Conservation (phyloP, 92 coral and sea anemone genomes). For the Pocillopora grandis region DNA sequence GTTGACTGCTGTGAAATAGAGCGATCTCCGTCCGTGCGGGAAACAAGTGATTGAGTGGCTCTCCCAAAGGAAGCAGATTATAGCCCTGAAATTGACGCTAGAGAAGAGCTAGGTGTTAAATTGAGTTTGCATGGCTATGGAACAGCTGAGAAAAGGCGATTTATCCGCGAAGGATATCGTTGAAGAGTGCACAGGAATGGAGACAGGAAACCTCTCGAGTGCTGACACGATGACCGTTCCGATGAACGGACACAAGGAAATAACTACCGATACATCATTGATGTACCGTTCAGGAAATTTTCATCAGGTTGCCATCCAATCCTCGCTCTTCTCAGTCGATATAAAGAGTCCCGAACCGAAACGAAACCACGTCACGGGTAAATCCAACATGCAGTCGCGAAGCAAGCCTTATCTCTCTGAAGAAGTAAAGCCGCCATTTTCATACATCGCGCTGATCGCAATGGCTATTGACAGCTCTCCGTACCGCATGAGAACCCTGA, state of each 20-base stretch:
- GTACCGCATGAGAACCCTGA: slow-evolving; percentile 90
- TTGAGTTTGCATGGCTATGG: slow-evolving; percentile 18
- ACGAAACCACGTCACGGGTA: slow-evolving; percentile 18
- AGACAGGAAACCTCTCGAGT: slow-evolving; percentile 40
- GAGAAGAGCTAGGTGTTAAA: slow-evolving; percentile 14
- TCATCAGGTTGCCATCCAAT: slow-evolving; percentile 41
- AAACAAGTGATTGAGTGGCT: slow-evolving; percentile 13
- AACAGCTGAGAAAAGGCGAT: slow-evolving; percentile 16
- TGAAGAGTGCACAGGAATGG: slow-evolving; percentile 31
- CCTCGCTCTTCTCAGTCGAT: slow-evolving; percentile 43
- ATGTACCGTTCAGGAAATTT: slow-evolving; percentile 38
- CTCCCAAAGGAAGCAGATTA: slow-evolving; percentile 2
- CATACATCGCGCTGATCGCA: slow-evolving; percentile 94
- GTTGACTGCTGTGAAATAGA: not conserved
- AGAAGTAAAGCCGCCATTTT: slow-evolving; percentile 96
- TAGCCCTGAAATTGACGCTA: slow-evolving; percentile 4
- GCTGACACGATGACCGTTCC: slow-evolving; percentile 32
- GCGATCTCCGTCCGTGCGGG: not conserved
- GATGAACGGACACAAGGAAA: slow-evolving; percentile 41
- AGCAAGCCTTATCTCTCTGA: slow-evolving; percentile 95
- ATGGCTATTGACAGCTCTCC: slow-evolving; percentile 98
- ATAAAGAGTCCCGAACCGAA: slow-evolving; percentile 56
- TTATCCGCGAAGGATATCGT: slow-evolving; percentile 18
- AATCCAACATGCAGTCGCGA: slow-evolving; percentile 59
- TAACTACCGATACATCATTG: slow-evolving; percentile 36